Base-by-base conservation (phyloP, 2,113 vertebrate species). In the Myiozetetes cayanensis region DNA sequence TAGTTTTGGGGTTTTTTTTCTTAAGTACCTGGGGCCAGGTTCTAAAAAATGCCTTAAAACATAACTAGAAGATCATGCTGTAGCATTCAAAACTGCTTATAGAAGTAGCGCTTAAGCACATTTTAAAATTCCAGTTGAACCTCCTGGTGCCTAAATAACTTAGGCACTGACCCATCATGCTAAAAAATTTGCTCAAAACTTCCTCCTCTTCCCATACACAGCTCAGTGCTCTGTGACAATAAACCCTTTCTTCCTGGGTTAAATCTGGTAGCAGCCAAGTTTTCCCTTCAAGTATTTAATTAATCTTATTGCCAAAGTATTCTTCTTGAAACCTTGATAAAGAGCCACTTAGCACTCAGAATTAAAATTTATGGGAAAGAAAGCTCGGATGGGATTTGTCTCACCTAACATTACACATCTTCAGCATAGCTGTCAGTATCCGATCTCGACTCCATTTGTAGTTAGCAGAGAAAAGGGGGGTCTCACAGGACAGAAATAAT, bases 311-410 rank as follows among this genome's bases (percentile, higher is more conserved):
- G 90, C 77, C 80, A 55, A 94, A 93, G 85, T 86, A 94, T 86
- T 94, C 90, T 93, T 95, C 88, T 93, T 92, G 93, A 94, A 90
- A 86, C 56, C 68, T 93, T 97, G 96, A 96, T 96, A 95, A 94
- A 96, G 90, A 95, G 93, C 85, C 96, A 93, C 96, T 97, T 89
- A 96, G 76, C 52, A 81, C 73, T 93, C 80, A 82, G 70, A 94
- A 95, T 89, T 94, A 87, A 82, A 89, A 90, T 86, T 75, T 95
- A 88, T 87, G 58, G 83, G 88, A 92, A 75, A 82, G 61, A 49
- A 88, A 81, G 68, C 76, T 92, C 0, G 2, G 44, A 92, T 59
- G 73, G 61, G 70, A 89, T 91, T 94, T 87, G 65, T 93, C 89
- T 92, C 58, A 93, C 93, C 95, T 87, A 89, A 68, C 47, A 23